Evolutionary conservation across 2,888 invertebrate species (phyloP), one percentile per base, ranked within the genome.

Genomic region (Prosapia bicincta): DNA sequence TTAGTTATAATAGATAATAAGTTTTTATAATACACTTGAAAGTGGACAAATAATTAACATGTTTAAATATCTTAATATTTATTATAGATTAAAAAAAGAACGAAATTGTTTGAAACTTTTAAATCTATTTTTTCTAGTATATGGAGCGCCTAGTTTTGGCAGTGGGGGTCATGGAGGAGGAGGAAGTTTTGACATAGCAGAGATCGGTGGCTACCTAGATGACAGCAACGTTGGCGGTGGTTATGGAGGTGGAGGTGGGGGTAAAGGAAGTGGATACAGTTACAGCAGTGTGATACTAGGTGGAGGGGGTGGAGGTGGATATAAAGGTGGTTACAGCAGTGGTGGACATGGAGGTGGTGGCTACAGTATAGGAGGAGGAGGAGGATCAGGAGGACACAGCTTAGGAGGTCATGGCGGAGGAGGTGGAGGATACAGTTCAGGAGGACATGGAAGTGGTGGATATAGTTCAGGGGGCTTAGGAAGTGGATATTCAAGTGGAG

Each of bases 171-270:
- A 38, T 24, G 72, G 73, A 26, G 73, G 68, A 26, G 68, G 68
- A 6, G 38, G 43, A 26, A 32, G 38, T 26, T 26, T 73, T 20
- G 72, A 76, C 24, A 38, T 77, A 65, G 26, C 72, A 73, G 32
- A 72, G 30, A 67, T 70, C 28, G 69, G 76, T 32, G 76, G 76
- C 7, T 75, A 78, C 72, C 68, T 77, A 72, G 72, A 72, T 69
- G 76, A 73, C 1, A 69, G 68, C 54, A 43, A 73, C n/a, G 54
- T 68, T 2, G 73, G 73, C 1, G 72, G 72, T 30, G 72, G 72
- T 66, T 13, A 23, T 15, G 72, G 66, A 66, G 65, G 71, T 2
- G 28, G 66, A 28, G 26, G 54, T 0, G 66, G 72, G 15, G 54
- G 71, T 20, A 20, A 66, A 26, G 25, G 25, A n/a, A 43, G 69